These are phyloP conservation scores for Pollachius pollachius DNA, from an alignment of 2,113 vertebrate species.

Conservation along the genomic window DNA sequence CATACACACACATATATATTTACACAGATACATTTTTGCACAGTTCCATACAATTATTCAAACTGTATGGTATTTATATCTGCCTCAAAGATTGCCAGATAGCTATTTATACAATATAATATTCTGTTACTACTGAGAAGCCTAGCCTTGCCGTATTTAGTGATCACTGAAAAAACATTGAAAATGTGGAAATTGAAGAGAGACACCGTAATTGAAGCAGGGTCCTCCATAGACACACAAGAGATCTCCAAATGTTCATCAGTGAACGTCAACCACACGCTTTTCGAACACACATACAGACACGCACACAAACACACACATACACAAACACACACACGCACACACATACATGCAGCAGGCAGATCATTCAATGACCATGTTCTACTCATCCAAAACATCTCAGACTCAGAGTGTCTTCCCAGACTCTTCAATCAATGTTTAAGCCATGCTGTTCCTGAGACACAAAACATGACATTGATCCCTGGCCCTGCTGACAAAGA, in stretches of 20 bases:
- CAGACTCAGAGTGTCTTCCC: conserved; percentile 2
- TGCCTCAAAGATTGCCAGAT: no score
- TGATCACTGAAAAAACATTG: no score
- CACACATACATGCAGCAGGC: not conserved
- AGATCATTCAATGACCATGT: conserved; percentile 28
- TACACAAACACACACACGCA: conserved; percentile 20
- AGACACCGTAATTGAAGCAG: no score
- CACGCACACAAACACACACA: not conserved
- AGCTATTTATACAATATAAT: no score
- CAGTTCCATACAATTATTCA: not conserved
- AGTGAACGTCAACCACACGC: no score
- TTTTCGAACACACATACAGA: conserved; percentile 2
- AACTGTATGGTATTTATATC: no score
- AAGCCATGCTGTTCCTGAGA: not conserved
- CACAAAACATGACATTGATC: conserved; percentile 57
- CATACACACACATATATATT: not conserved
- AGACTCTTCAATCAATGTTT: conserved; percentile 34
- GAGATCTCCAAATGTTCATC: no score
- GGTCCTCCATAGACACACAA: no score
- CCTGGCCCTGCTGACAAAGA: conserved; percentile 39
- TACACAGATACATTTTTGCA: not conserved
- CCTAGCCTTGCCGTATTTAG: no score
- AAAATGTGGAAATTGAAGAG: no score
- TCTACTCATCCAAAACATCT: conserved; percentile 27
- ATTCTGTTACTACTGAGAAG: no score